phyloP scores from a whole-genome alignment of 1,140 invertebrate species.

The Zaprionus tsacasi region DNA sequence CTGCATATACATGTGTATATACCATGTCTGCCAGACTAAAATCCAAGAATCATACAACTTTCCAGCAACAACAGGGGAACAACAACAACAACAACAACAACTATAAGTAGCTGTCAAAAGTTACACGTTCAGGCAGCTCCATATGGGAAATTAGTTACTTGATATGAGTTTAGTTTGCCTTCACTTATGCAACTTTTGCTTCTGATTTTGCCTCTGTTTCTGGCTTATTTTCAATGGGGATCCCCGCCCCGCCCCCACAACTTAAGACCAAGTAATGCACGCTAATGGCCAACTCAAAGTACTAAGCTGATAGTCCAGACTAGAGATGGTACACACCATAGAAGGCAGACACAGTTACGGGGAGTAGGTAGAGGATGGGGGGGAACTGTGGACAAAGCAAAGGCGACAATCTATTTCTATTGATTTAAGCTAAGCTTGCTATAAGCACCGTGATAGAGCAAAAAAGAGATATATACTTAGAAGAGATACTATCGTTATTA shows the following conservation, averaged over 20 bases:
- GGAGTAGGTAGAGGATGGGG: background rate
- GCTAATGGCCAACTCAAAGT: constrained; percentile 8
- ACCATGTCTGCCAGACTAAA: constrained; percentile 5
- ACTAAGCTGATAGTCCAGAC: background rate
- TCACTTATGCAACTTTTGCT: constrained; percentile 24
- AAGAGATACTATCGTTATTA: background rate
- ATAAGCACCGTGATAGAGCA: no score
- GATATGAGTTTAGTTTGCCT: constrained; percentile 26
- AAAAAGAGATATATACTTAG: background rate
- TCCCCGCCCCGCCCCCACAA: background rate
- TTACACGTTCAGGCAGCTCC: constrained; percentile 21
- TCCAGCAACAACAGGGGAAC: background rate
- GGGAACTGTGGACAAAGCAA: background rate
- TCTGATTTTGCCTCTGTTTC: background rate
- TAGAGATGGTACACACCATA: background rate
- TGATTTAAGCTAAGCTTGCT: background rate
- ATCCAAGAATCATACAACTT: constrained; percentile 1
- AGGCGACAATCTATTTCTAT: background rate
- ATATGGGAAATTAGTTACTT: constrained; percentile 21
- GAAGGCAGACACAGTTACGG: background rate
- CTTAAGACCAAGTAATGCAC: constrained; percentile 28
- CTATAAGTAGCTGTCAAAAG: constrained; percentile 35
- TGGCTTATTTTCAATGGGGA: constrained; percentile 16
- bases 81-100: background rate
- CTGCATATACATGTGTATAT: constrained; percentile 23